phyloP scores from a whole-genome alignment of 2,113 vertebrate genomes.

The Coptodon bakossiorum region DNA sequence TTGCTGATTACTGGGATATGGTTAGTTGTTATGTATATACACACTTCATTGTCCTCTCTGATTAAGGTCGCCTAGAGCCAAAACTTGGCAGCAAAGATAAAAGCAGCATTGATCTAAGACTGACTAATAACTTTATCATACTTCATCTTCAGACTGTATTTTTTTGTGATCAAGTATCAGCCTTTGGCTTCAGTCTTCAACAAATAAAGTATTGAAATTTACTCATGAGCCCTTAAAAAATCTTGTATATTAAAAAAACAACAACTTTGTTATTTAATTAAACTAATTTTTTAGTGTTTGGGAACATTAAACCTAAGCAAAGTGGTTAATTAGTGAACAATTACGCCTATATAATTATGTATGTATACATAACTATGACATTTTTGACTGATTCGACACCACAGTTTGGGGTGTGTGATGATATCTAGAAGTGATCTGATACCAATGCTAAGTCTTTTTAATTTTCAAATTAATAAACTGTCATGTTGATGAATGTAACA shows the following conservation, averaged over 20 bases:
- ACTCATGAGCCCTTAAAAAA: background rate
- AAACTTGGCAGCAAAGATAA: conserved; percentile 15
- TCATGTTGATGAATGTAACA: background rate
- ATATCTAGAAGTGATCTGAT: background rate
- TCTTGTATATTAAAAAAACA: background rate
- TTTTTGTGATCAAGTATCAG: background rate
- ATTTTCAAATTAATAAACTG: background rate
- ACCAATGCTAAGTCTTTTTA: background rate
- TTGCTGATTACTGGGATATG: conserved; percentile 26
- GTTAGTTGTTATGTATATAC: conserved; percentile 20
- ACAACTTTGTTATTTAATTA: background rate
- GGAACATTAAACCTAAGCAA: background rate
- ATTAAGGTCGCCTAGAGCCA: conserved; percentile 18
- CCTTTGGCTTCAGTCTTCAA: background rate
- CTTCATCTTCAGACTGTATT: background rate
- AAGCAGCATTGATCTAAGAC: conserved; percentile 8
- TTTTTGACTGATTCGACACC: background rate
- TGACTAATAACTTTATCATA: background rate
- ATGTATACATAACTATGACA: background rate
- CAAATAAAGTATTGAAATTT: background rate
- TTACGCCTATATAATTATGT: background rate
- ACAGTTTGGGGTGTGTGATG: background rate
- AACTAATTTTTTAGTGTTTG: background rate
- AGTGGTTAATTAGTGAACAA: background rate
- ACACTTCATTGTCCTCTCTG: conserved; percentile 2